Conservation (phyloP, 2,113 vertebrate species). For the Sylvilagus bachmani region DNA sequence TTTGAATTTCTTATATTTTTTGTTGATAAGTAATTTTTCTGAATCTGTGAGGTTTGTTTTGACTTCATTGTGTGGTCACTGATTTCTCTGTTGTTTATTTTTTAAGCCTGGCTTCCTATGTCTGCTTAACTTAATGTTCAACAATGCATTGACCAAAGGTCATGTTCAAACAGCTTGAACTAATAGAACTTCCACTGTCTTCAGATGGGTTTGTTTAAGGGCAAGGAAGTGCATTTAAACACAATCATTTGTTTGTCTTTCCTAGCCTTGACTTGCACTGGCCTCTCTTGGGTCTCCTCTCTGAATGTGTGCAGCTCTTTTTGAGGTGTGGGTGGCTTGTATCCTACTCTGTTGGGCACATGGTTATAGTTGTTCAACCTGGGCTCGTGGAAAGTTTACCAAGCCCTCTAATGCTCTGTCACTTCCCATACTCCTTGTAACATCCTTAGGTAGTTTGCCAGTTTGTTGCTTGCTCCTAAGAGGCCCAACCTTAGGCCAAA, state of each 20-base stretch:
- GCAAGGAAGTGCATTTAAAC: neutral
- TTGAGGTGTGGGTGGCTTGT: neutral
- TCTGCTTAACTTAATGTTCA: conserved; percentile 17
- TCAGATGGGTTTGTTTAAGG: neutral
- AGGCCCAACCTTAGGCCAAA: neutral
- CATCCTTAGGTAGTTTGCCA: neutral
- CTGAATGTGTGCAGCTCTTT: neutral
- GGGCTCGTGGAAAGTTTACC: neutral
- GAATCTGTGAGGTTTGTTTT: neutral
- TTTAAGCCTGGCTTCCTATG: neutral
- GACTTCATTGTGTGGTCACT: neutral
- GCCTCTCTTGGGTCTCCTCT: neutral
- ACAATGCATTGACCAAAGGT: neutral
- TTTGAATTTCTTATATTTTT: neutral
- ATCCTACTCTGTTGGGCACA: neutral
- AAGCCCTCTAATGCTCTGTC: neutral
- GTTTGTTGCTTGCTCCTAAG: neutral
- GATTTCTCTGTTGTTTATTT: neutral
- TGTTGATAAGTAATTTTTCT: neutral
- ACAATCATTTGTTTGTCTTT: neutral
- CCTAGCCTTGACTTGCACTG: neutral
- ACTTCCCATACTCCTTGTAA: neutral
- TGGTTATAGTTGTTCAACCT: neutral
- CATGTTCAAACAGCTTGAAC: neutral
- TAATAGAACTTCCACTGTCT: neutral